Evolutionary conservation across 2,113 vertebrate species (phyloP).

Genomic region (Trematomus loennbergii): DNA sequence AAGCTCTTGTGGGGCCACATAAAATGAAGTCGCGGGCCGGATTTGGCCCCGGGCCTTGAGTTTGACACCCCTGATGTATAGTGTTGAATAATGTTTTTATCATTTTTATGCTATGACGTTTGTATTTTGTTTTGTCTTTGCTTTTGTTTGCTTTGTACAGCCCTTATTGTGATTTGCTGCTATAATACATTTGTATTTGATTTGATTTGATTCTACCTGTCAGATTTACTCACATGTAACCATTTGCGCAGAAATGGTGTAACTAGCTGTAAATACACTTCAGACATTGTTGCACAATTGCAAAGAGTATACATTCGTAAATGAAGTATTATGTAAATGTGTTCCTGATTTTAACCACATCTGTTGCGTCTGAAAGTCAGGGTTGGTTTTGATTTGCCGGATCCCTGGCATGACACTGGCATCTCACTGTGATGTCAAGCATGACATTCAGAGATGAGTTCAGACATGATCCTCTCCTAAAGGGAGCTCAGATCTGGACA

Average conservation of each 20-base stretch:
- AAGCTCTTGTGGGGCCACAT: too few species aligned
- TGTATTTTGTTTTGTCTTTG: too few species aligned
- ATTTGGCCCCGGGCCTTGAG: too few species aligned
- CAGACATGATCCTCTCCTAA: constrained; percentile 26
- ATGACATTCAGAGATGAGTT: constrained; percentile 32
- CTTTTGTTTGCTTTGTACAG: too few species aligned
- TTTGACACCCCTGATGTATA: too few species aligned
- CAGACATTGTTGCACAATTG: not conserved
- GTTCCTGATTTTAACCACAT: not conserved
- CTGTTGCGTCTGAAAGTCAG: not conserved
- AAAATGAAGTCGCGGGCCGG: too few species aligned
- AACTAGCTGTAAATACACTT: not conserved
- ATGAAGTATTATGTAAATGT: not conserved
- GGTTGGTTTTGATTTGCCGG: not conserved
- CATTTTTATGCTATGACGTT: too few species aligned
- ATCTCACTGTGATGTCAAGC: constrained; percentile 7
- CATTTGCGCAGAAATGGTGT: not conserved
- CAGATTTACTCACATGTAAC: not conserved
- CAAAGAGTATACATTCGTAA: not conserved
- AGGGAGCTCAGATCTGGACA: constrained; percentile 28
- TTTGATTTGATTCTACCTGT: too few species aligned
- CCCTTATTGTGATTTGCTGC: too few species aligned
- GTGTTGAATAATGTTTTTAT: too few species aligned
- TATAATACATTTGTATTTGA: too few species aligned
- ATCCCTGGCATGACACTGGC: not conserved